Base-by-base conservation (phyloP, 2,888 invertebrate genomes). In the Drosophila austrosaltans region DNA sequence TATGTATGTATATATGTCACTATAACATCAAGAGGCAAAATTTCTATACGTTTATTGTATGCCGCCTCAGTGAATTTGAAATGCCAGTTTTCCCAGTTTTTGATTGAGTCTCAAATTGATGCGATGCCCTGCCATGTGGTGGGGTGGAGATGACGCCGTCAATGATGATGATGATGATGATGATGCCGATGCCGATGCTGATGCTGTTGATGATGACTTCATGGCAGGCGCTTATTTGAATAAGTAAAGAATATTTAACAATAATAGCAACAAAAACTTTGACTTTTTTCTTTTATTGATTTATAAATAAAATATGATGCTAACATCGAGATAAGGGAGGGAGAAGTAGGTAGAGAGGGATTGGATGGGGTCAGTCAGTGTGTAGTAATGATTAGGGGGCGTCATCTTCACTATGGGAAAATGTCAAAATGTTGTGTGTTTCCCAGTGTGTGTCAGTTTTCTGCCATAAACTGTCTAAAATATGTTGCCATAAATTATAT, bases 161-260 rank as follows among this genome's bases (percentile, higher is more conserved):
- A 48, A 60, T 72, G 73, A 57, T 69, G 87, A 72, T 72, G 71
- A 74, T 77, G 16, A 16, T 16, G 16, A 16, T 16, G 16, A 16
- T 16, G 77, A 75, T 69, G 85, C 65, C 67, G 22, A 28, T 70
- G 86, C 63, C 69, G 80, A 56, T 69, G 30, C 30, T 6, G 78
- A 66, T 67, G 85, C 75, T 72, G 78, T 75, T 74, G 78, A 65
- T 85, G 89, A 85, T 89, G 85, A 85, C 88, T 89, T 85, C 85
- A 85, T 85, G 86, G 89, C 80, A 87, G 68, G 36, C 78, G 63
- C 72, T 67, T 70, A 83, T 85, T 89, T 85, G 79, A 87, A 85
- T 82, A 76, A 75, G 85, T 53, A 77, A 76, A 87, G 89, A 85
- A 87, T 85, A 84, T 79, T 77, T 82, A 83, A 57, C 48, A 48